Evolutionary conservation across 2,888 invertebrate genomes (phyloP), one percentile per base, ranked within the genome.

Genomic region (Melangyna quadrimaculata): DNA sequence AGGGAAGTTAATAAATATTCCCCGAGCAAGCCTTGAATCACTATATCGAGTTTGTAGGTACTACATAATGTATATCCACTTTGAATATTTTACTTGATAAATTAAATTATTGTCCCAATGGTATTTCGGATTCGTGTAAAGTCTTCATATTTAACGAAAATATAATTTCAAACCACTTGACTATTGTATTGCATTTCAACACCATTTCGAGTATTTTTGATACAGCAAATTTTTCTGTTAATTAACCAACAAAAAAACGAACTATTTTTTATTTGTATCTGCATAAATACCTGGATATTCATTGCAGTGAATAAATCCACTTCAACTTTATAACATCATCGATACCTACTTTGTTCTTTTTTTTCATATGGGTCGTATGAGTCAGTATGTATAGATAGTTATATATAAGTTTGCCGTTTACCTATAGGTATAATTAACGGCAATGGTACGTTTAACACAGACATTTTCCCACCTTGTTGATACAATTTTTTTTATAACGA

Each of bases 351-450:
- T 37, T 9, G 22, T 22, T 37, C 37, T 3, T 59, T 29, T 10
- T n/a, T 17, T n/a, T 51, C n/a, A n/a, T n/a, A n/a, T n/a, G n/a
- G 24, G 1, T 1, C 7, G 22, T 14, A 12, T 17, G 8, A 17
- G 17, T 35, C 1, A 0, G 1, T 10, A 35, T 35, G 35, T 35
- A 35, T 9, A 1, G 2, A 10, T 3, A 5, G 8, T 8, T 43
- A n/a, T 27, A 24, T 51, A 27, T 51, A 9, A 2, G 17, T 43
- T 51, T 24, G 14, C 19, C 45, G 9, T 65, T 65, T 45, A 65
- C 45, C 19, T 65, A n/a, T n/a, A n/a, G n/a, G 14, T 45, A 27
- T 32, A 65, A 65, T 65, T 65, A 65, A 65, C 29, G 14, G 19
- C 29, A 65, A 45, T 10, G 65, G 45, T 65, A 45, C 29, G 45